Conservation (phyloP, 1,140 invertebrate species). For the Drosophila ogumai region DNA sequence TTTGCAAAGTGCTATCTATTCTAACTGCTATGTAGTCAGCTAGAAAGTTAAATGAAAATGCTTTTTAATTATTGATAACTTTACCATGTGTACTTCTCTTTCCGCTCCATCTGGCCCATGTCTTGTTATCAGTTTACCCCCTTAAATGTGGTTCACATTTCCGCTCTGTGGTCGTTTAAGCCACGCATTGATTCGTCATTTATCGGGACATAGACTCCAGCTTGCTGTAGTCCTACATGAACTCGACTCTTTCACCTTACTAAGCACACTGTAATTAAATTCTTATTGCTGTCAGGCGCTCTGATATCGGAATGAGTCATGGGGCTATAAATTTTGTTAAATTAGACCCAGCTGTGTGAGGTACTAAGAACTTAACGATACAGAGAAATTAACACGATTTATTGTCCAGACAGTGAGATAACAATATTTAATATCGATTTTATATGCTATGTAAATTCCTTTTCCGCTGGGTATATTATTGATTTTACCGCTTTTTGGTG, state of each 20-base stretch:
- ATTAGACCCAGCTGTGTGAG: background rate
- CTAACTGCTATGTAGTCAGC: background rate
- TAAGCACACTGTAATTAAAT: conserved; percentile 22
- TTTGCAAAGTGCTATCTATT: background rate
- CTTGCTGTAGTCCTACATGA: conserved; percentile 2
- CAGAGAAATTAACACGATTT: background rate
- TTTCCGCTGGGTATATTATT: background rate
- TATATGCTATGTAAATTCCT: background rate
- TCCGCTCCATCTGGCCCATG: background rate
- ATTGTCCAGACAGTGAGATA: background rate
- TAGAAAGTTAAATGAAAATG: conserved; percentile 3
- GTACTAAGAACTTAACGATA: background rate
- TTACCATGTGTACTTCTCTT: background rate
- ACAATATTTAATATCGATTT: conserved; percentile 7
- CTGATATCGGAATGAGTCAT: conserved; percentile 26
- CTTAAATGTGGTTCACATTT: conserved; percentile 7
- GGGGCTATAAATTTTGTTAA: background rate
- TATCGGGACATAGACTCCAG: conserved; percentile 3
- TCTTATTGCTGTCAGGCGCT: conserved; percentile 17
- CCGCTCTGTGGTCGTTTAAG: conserved; percentile 1
- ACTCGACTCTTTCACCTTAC: conserved; percentile 3
- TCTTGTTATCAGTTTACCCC: conserved; percentile 12
- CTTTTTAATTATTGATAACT: conserved; percentile 10
- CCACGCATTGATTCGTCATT: background rate
- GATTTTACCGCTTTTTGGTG: conserved; percentile 1